Evolutionary conservation across 1,140 invertebrate species (phyloP), one percentile per base, ranked within the genome.

Genomic region (Ruditapes philippinarum): DNA sequence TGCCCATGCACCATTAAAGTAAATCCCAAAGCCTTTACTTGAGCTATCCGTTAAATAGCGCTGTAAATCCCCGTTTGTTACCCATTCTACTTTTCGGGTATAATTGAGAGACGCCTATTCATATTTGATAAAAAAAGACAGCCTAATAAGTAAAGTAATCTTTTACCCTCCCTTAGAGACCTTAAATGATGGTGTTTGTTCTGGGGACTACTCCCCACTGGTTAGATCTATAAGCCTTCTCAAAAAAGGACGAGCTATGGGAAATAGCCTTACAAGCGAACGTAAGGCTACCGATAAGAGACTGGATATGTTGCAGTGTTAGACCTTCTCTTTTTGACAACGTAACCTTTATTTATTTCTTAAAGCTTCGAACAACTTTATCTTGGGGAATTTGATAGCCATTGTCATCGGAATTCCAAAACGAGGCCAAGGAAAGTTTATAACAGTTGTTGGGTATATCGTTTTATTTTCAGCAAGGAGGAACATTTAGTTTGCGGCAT

Each of bases 1-100:
- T 19, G 31, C 19, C 68, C 78, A 90, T 25, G 57, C 4, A 0
- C 65, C 40, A 0, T 76, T 22, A 19, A 76, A 76, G 31, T 31
- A 86, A 28, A 68, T 54, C 36, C 70, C 70, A 25, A 42, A 74
- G n/a, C 83, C 83, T 19, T 0, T 36, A 40, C 28, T 28, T 0
- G 84, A 70, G 28, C 31, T 40, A n/a, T 57, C 83, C 12, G 54
- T 73, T 40, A 70, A 86, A n/a, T n/a, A n/a, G 0, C 86, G 54
- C 57, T 78, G 31, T 22, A 79, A n/a, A 4, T 57, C 60, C 14
- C 38, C 28, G 40, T 25, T 79, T 19, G 28, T 38, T 7, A 68
- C 1, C 57, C 81, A 86, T 14, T 1, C 7, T n/a, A n/a, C 31
- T 57, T n/a, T 2, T 65, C 45, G n/a, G 17, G 51, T 28, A 90